A percentile compares a stretch with the other conserved stretches of the same genome.
Evolutionary conservation across 2,797 vertebrate genomes (phyloP).

Genomic region (Argya squamiceps): DNA sequence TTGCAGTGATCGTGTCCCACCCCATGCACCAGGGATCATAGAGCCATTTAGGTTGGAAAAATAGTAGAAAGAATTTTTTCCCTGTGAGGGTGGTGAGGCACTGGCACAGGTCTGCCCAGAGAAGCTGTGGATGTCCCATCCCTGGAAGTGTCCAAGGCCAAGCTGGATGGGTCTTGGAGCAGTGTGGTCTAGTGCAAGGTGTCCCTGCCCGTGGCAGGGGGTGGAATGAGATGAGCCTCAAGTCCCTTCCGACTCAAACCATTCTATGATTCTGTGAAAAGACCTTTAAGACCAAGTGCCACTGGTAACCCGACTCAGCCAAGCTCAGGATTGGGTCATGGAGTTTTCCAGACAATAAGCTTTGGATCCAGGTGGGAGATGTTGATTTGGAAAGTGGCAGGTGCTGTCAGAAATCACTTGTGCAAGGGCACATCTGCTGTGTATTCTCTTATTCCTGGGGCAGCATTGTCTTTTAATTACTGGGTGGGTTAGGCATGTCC

Average conservation of each 20-base stretch:
- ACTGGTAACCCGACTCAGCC: accelerated
- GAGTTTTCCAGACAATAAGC: not conserved
- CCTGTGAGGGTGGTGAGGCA: not conserved
- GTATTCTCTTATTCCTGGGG: accelerated
- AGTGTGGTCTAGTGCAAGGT: accelerated
- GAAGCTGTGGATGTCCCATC: not conserved
- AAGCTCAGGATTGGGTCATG: not conserved
- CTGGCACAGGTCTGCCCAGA: not conserved
- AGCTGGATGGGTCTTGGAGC: accelerated
- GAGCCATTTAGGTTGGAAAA: not conserved
- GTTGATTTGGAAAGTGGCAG: not conserved
- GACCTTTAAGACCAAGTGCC: not conserved
- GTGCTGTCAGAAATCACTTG: not conserved
- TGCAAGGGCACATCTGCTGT: not conserved
- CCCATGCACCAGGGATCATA: accelerated
- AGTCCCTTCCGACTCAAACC: not conserved
- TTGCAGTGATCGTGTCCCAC: accelerated
- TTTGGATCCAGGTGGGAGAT: not conserved
- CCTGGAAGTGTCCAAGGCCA: not conserved
- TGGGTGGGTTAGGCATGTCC: not conserved
- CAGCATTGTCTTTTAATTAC: not conserved
- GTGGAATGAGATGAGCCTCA: not conserved
- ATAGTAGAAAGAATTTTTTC: not conserved
- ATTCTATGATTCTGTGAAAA: not conserved
- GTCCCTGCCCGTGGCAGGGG: not conserved